Percentiles rank a stretch among this genome's conserved stretches.
phyloP scores from a whole-genome alignment of 2,797 vertebrate genomes.

The Sebastes ruberrimus region DNA sequence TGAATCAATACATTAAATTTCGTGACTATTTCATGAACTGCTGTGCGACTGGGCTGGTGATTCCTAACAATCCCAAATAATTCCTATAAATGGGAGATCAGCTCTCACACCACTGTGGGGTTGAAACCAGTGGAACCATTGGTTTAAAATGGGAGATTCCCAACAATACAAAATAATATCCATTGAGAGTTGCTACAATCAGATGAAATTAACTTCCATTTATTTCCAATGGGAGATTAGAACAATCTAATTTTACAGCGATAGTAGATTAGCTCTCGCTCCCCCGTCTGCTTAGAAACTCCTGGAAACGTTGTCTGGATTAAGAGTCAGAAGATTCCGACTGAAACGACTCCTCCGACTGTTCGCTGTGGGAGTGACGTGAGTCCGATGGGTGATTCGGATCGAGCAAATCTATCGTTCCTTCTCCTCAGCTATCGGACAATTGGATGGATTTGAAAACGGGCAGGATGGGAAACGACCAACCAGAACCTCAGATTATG shows the following conservation, averaged over 20 bases:
- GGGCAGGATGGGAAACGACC: slow-evolving; percentile 16
- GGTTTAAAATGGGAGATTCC: not conserved
- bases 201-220: not conserved
- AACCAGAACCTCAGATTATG: not conserved
- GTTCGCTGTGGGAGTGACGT: too few relatives aligned
- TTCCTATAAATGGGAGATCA: not conserved
- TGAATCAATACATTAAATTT: too few relatives aligned
- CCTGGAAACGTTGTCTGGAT: not conserved
- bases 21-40: too few relatives aligned
- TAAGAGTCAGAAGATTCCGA: not conserved
- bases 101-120: not conserved
- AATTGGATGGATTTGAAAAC: not conserved
- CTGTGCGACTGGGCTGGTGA: too few relatives aligned
- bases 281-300: not conserved
- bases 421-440: not conserved
- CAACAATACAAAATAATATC: not conserved
- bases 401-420: not conserved
- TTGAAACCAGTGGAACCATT: not conserved
- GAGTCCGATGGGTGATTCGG: not conserved
- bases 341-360: not conserved
- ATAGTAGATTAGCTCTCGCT: not conserved
- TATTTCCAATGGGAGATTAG: not conserved
- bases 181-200: not conserved
- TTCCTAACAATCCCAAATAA: not conserved
- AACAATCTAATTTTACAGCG: not conserved